These are phyloP conservation scores for Xiphydria camelus DNA, from an alignment of 2,888 invertebrate genomes.

Conservation along the genomic window DNA sequence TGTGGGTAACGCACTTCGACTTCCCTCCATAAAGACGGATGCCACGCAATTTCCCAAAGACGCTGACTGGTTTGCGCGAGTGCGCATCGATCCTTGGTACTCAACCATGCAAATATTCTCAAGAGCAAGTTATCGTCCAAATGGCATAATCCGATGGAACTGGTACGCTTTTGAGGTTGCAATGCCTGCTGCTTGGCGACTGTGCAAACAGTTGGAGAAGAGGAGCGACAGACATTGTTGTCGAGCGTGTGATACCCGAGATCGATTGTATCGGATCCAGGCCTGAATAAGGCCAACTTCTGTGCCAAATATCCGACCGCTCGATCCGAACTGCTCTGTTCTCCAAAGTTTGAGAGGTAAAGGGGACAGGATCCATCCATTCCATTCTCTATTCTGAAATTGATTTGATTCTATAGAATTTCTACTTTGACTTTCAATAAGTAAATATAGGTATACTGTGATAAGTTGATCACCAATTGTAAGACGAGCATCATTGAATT, in stretches of 20 bases:
- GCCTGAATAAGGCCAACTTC: conserved; percentile 42
- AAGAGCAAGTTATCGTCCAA: conserved; percentile 67
- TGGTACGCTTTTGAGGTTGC: conserved; percentile 29
- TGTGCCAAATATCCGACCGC: conserved; percentile 37
- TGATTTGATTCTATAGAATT: no score
- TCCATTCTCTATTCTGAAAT: conserved; percentile 48
- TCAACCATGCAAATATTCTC: conserved; percentile 71
- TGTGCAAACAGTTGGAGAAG: conserved; percentile 35
- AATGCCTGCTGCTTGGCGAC: conserved; percentile 16
- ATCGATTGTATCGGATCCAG: conserved; percentile 46
- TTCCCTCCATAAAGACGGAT: conserved; percentile 70
- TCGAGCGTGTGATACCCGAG: conserved; percentile 52
- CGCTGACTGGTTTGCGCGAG: conserved; percentile 77
- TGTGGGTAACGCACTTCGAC: conserved; percentile 47
- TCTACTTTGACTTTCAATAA: no score
- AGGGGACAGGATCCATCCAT: conserved; percentile 51
- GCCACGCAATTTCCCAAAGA: conserved; percentile 79
- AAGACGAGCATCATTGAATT: neutral
- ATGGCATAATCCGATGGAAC: conserved; percentile 31
- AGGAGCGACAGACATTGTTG: conserved; percentile 45
- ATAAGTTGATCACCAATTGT: neutral
- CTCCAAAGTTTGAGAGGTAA: conserved; percentile 43
- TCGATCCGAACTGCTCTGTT: conserved; percentile 38
- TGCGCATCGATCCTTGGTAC: conserved; percentile 72
- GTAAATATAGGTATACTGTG: neutral